Percentiles rank a stretch among this genome's conserved stretches.
These are phyloP conservation scores for Campopleginae sp. DNA, from an alignment of 2,888 invertebrate genomes.

Conservation along the genomic window DNA sequence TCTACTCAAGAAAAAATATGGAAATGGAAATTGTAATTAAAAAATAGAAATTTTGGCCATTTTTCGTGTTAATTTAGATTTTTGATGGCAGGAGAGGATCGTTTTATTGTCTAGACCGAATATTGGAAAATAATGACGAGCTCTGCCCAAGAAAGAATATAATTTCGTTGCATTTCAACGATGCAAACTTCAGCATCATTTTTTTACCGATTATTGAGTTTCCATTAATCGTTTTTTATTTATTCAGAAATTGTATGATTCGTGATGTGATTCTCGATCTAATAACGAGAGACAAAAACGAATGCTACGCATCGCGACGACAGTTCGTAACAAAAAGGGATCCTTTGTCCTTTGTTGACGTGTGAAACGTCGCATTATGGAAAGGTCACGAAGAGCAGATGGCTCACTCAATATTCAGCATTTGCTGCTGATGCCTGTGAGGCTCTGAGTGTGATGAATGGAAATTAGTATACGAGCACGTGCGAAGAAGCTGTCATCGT, in stretches of 20 bases:
- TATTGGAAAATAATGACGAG: too few relatives aligned
- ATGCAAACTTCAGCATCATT: too few relatives aligned
- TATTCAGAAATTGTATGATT: not conserved
- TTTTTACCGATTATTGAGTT: not conserved
- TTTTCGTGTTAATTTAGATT: too few relatives aligned
- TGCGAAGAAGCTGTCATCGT: conserved; percentile 54
- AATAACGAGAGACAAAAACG: not conserved
- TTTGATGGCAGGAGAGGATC: too few relatives aligned
- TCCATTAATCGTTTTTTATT: not conserved
- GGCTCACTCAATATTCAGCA: not conserved
- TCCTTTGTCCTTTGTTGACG: not conserved
- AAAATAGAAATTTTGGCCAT: too few relatives aligned
- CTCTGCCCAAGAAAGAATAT: too few relatives aligned
- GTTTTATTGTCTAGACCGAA: too few relatives aligned
- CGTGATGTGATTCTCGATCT: not conserved
- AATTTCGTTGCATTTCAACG: too few relatives aligned
- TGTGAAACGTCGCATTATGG: not conserved
- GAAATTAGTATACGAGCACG: conserved; percentile 61
- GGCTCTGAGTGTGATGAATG: conserved; percentile 41
- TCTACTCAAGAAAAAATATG: too few relatives aligned
- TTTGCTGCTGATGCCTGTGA: conserved; percentile 20
- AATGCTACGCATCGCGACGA: not conserved
- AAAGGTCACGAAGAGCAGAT: conserved; percentile 1
- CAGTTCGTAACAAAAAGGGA: not conserved
- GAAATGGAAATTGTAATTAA: too few relatives aligned